Evolutionary conservation across 2,888 invertebrate species (phyloP), one percentile per base, ranked within the genome.

Genomic region (Apodemia zela): DNA sequence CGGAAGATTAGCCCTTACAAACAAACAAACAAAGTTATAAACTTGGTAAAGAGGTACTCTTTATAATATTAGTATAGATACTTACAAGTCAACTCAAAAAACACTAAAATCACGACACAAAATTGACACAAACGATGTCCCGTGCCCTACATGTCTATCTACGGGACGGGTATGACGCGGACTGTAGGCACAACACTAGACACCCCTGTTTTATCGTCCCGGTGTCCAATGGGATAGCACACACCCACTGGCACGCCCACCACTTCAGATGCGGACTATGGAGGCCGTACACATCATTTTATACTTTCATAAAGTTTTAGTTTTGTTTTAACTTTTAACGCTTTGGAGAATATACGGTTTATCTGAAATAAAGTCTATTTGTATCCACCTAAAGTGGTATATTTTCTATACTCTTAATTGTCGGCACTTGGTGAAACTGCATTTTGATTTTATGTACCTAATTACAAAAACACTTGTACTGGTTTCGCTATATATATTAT

Each of bases 231-330:
- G 59, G 66, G 63, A 63, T 59, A 45, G 65, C 64, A 6, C 15
- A 15, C 13, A 15, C 13, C 38, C 38, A 38, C 15, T 1, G 78
- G 73, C 75, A 81, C 87, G 81, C 86, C 85, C 75, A 74, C 74
- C 69, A 68, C 72, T 74, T 70, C 65, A 66, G 13, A 29, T 47
- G 47, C 57, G 54, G 51, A 60, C 38, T 38, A 61, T 47, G 60
- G 45, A 49, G 17, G 58, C 35, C 60, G 1, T 21, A 17, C 35
- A 45, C 21, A 7, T 60, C n/a, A 54, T 29, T n/a, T 25, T 54
- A 54, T 25, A 54, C 54, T 54, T 25, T 15, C 15, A 54, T n/a
- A 54, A 51, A 8, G 8, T 18, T 29, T 54, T 54, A 15, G 15
- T 25, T 15, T 21, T 25, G 21, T 54, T 54, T 54, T 29, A 25